These are phyloP conservation scores for Coreoperca whiteheadi DNA, from an alignment of 2,113 vertebrate species.

Conservation along the genomic window DNA sequence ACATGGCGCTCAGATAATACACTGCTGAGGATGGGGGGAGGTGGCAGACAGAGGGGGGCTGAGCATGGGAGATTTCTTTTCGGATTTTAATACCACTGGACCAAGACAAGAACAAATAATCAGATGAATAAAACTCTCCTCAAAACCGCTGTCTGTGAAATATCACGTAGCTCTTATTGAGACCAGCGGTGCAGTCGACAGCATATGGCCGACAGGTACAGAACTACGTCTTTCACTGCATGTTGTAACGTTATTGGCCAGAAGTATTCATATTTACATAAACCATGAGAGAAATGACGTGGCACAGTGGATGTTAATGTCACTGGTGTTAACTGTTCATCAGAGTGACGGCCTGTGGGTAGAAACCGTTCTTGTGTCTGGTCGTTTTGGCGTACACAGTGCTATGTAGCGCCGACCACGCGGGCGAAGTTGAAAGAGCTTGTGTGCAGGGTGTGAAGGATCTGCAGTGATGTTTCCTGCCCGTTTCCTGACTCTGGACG, in stretches of 20 bases:
- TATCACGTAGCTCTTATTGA: neutral
- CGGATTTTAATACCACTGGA: constrained; percentile 28
- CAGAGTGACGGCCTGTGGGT: too few species aligned
- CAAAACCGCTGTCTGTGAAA: constrained; percentile 10
- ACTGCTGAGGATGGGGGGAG: constrained; percentile 14
- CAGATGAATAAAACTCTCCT: constrained; percentile 7
- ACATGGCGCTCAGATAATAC: constrained; percentile 63
- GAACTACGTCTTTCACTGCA: neutral
- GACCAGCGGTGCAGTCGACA: neutral
- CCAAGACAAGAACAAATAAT: constrained; percentile 48
- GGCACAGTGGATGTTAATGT: too few species aligned
- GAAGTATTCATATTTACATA: too few species aligned
- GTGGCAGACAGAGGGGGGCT: constrained; percentile 23
- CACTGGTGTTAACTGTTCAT: too few species aligned
- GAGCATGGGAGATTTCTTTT: constrained; percentile 29
- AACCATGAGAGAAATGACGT: too few species aligned
- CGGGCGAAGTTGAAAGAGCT: too few species aligned
- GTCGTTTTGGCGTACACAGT: too few species aligned
- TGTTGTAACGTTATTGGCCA: neutral
- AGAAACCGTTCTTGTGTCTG: too few species aligned
- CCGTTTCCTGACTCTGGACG: too few species aligned
- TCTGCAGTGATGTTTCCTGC: too few species aligned
- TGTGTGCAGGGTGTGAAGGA: too few species aligned
- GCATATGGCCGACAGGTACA: neutral
- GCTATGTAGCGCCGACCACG: too few species aligned